Evolutionary conservation across 2,888 invertebrate genomes (phyloP), one percentile per base, ranked within the genome.

Genomic region (Heliconius aoede): DNA sequence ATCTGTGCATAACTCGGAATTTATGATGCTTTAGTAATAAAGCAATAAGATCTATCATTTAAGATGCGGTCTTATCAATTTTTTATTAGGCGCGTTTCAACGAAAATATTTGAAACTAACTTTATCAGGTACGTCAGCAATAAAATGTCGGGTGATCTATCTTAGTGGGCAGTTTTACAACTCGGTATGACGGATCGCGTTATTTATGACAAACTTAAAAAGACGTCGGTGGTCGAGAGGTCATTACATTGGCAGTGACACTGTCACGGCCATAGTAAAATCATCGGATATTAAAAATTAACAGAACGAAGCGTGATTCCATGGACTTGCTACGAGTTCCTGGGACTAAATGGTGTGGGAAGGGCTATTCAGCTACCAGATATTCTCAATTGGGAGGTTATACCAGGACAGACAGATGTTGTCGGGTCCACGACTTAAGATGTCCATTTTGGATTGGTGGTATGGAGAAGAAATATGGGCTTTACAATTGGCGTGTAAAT

Each of bases 321-420:
- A 91, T 90, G 87, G 97, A 97, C 87, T 91, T 97, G 83, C 95
- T 98, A 76, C 96, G 97, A 80, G 96, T 98, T 68, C 98, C 98
- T 1, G 98, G 98, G 69, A 98, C 98, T 1, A 97, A 97, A 87
- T 99, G 98, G 98, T 99, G 99, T 90, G 99, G 99, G 32, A 97
- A 97, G 83, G 98, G 98, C 1, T 97, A 96, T 86, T 96, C 96
- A 0, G 98, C 98, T 8, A 95, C 96, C 62, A 96, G 96, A 81
- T 97, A 97, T 89, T 97, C 97, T 74, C 96, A 98, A 83, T 95
- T 98, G 65, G 98, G 98, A 13, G 97, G 97, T 62, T 97, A 98
- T 88, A 96, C 97, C 55, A 95, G 95, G 79, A 97, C 98, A 26
- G 99, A 99, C 87, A 95, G 96, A 85, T 99, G 99, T 90, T 99